These are phyloP conservation scores for Ectobius pallidus DNA, from an alignment of 2,888 invertebrate genomes.

Conservation along the genomic window DNA sequence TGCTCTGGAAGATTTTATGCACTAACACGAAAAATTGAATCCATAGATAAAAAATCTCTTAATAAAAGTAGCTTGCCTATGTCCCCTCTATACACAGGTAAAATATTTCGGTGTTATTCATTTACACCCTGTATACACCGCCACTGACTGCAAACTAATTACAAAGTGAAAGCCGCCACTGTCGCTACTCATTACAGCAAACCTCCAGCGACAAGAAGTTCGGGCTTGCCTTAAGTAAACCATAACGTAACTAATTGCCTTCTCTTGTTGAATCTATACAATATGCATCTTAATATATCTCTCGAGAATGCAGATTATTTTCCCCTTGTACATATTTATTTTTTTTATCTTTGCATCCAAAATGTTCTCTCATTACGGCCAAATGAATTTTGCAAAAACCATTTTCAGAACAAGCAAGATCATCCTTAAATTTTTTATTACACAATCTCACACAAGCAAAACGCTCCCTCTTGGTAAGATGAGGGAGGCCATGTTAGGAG, in stretches of 20 bases:
- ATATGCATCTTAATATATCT: slow-evolving; percentile 34
- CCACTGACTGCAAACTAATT: too few species aligned
- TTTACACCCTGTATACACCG: too few species aligned
- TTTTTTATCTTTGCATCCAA: neutral
- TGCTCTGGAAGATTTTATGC: too few species aligned
- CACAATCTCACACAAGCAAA: slow-evolving; percentile 9
- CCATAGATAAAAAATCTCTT: too few species aligned
- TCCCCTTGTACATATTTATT: neutral
- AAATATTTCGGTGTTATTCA: too few species aligned
- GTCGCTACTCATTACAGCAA: neutral
- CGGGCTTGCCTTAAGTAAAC: neutral
- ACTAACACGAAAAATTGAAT: too few species aligned
- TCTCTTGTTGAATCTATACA: slow-evolving; percentile 11
- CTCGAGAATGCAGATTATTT: slow-evolving; percentile 15
- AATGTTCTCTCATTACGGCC: neutral
- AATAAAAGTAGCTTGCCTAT: too few species aligned
- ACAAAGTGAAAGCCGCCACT: neutral
- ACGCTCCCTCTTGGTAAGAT: neutral
- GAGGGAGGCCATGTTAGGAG: too few species aligned
- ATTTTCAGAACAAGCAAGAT: neutral
- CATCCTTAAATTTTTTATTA: neutral
- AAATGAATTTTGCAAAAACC: slow-evolving; percentile 7
- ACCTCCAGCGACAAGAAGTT: neutral
- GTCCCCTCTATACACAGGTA: too few species aligned
- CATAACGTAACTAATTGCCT: neutral